These are phyloP conservation scores for Oegoconia quadripuncta DNA, from an alignment of 2,888 invertebrate species.

Conservation along the genomic window DNA sequence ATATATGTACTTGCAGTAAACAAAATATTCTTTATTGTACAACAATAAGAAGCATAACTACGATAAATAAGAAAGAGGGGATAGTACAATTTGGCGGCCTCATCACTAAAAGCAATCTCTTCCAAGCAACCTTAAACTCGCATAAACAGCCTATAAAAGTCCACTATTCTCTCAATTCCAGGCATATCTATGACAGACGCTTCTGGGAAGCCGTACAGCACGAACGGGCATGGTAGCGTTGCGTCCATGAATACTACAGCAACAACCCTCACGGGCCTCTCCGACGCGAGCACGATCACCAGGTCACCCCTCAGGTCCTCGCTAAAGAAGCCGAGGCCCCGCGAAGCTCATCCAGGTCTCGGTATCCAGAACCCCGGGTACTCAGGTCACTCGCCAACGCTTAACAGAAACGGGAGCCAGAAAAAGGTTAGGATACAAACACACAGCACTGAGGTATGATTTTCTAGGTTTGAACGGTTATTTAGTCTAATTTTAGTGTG, in stretches of 20 bases:
- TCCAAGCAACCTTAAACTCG: too few relatives aligned
- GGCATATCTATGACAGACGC: slow-evolving; percentile 92
- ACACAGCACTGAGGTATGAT: slow-evolving; percentile 91
- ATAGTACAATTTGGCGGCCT: too few relatives aligned
- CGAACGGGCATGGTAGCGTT: slow-evolving; percentile 83
- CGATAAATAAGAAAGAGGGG: too few relatives aligned
- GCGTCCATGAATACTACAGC: slow-evolving; percentile 87
- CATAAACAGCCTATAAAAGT: too few relatives aligned
- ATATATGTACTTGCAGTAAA: too few relatives aligned
- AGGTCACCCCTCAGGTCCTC: slow-evolving; percentile 83
- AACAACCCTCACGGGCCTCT: slow-evolving; percentile 80
- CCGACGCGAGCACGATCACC: slow-evolving; percentile 68
- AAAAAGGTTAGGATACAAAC: slow-evolving; percentile 96
- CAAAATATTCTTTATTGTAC: too few relatives aligned
- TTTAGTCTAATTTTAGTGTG: not conserved
- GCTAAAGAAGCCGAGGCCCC: slow-evolving; percentile 88
- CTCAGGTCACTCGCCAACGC: slow-evolving; percentile 89
- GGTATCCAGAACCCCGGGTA: slow-evolving; percentile 93
- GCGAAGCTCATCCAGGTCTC: slow-evolving; percentile 68
- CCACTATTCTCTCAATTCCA: slow-evolving; percentile 42
- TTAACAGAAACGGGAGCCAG: slow-evolving; percentile 91
- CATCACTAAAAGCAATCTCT: too few relatives aligned
- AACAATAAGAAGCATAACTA: too few relatives aligned
- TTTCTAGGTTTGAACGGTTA: not conserved
- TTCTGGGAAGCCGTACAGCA: slow-evolving; percentile 89